Conservation (phyloP, 2,888 invertebrate species). For the Pheosia tremula region DNA sequence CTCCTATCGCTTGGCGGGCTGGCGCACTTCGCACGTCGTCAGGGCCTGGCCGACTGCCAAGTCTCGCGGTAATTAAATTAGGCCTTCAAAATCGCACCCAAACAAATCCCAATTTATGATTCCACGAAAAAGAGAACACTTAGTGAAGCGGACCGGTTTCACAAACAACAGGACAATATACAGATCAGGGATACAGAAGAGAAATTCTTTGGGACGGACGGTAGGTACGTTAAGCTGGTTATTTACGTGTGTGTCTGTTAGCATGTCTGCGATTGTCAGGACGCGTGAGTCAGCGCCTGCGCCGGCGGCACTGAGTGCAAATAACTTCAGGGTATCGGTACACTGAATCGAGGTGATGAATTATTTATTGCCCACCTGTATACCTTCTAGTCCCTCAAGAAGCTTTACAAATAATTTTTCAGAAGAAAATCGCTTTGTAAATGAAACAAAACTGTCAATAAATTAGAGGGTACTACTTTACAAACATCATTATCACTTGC, state of each 20-base stretch:
- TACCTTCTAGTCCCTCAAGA: too few species aligned
- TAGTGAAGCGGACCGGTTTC: slow-evolving; percentile 30
- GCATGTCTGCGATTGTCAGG: slow-evolving; percentile 34
- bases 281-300: slow-evolving; percentile 12
- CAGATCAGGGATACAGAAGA: too few species aligned
- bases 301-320: not conserved
- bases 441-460: too few species aligned
- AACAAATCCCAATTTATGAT: slow-evolving; percentile 62
- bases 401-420: too few species aligned
- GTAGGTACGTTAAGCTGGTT: slow-evolving; percentile 48
- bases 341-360: not conserved
- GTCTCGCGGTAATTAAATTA: slow-evolving; percentile 36
- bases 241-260: slow-evolving; percentile 53
- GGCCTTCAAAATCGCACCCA: slow-evolving; percentile 52
- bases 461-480: too few species aligned
- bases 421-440: too few species aligned
- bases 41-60: slow-evolving; percentile 55
- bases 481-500: too few species aligned
- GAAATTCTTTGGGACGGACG: too few species aligned
- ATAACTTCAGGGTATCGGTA: not conserved
- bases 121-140: slow-evolving; percentile 52
- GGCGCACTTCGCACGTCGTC: not conserved
- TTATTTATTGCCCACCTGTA: too few species aligned
- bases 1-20: not conserved
- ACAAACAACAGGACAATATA: slow-evolving; percentile 45